phyloP scores from a whole-genome alignment of 1,140 invertebrate genomes.

The Adoxophyes honmai region DNA sequence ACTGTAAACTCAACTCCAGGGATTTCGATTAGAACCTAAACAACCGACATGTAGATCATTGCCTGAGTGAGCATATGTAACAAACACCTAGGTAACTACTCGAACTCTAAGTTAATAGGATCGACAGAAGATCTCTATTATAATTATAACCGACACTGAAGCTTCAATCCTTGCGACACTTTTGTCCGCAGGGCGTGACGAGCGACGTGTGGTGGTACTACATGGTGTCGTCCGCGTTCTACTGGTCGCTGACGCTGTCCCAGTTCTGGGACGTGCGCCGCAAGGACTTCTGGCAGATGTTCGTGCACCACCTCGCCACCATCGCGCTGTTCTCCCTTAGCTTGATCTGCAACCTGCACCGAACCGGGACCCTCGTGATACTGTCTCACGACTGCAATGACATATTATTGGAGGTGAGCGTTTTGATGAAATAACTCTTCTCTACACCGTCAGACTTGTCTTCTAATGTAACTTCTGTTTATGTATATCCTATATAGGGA shows the following conservation, averaged over 20 bases:
- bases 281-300: conserved; percentile 99
- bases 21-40: no score
- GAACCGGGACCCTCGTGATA: conserved; percentile 94
- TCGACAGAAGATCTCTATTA: no score
- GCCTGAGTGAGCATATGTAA: no score
- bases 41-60: no score
- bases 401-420: conserved; percentile 92
- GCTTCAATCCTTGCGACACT: conserved; percentile 30
- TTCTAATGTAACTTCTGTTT: no score
- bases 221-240: conserved; percentile 96
- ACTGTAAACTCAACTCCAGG: no score
- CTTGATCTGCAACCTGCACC: conserved; percentile 95
- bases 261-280: conserved; percentile 95
- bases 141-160: no score
- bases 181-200: conserved; percentile 83
- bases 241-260: conserved; percentile 94
- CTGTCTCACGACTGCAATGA: conserved; percentile 96
- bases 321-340: conserved; percentile 93
- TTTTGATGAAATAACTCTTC: no score
- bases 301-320: conserved; percentile 96
- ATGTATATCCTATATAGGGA: no score
- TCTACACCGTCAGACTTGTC: no score
- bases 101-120: no score
- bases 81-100: no score
- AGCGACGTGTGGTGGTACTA: conserved; percentile 96